Evolutionary conservation across 2,888 invertebrate genomes (phyloP), one percentile per base, ranked within the genome.

Genomic region (Euphydryas editha): DNA sequence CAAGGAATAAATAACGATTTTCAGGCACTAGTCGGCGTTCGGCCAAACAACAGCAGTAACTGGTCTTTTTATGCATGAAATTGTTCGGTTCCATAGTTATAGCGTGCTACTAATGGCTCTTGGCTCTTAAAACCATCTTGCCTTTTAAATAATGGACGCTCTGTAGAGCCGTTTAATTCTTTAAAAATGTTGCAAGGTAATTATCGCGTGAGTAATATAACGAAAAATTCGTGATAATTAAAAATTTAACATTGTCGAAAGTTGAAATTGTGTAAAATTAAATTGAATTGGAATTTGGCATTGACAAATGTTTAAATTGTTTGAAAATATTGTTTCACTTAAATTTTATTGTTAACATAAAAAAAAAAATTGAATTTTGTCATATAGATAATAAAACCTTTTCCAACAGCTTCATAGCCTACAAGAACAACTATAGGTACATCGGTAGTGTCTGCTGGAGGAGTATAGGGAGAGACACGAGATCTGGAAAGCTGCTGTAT

Each of bases 321-420:
- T n/a, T n/a, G n/a, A n/a, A n/a, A n/a, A n/a, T n/a, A n/a, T n/a
- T n/a, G n/a, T n/a, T n/a, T n/a, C n/a, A n/a, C n/a, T n/a, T n/a
- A n/a, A n/a, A n/a, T n/a, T n/a, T n/a, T n/a, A n/a, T n/a, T n/a
- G n/a, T n/a, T n/a, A n/a, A 15, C 15, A 42, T 6, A 42, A n/a
- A 42, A n/a, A 46, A 46, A 46, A 17, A 46, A 17, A 7, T n/a
- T 17, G 18, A 17, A 17, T 7, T 39, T 11, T 42, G 5, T 13
- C 11, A 42, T 15, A 42, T 42, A 42, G n/a, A 46, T 17, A 17
- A 42, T 10, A 46, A 46, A 74, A 90, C 92, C 91, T 89, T 91
- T 92, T 2, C 91, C 91, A 47, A 86, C 81, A 17, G 84, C 88
- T 75, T 91, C 90, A 60, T 83, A 79, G 0, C 92, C 92, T 6